Conservation (phyloP, 2,797 vertebrate genomes). For the Potorous gilbertii region DNA sequence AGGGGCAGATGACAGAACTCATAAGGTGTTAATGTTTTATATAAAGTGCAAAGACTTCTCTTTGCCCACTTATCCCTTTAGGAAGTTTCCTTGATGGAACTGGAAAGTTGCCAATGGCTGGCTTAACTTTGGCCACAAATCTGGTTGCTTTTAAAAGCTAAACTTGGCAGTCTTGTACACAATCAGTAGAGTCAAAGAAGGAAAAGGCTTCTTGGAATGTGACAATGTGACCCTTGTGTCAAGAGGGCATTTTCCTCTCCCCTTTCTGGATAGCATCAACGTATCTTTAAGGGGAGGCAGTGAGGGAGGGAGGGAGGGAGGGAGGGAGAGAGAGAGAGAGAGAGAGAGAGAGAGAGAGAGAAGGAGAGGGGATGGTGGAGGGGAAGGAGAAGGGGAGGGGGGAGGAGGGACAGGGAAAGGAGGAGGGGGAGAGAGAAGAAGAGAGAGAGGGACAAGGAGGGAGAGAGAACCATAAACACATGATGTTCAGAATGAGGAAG, state of each 20-base stretch:
- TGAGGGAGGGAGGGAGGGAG: too few species aligned
- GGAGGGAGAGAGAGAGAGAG: too few species aligned
- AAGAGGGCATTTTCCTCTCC: background rate
- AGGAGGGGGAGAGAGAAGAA: too few species aligned
- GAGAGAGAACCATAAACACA: background rate
- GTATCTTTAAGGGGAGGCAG: background rate
- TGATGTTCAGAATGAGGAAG: background rate
- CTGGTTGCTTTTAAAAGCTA: background rate
- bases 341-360: too few species aligned
- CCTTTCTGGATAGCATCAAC: background rate
- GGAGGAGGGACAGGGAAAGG: too few species aligned
- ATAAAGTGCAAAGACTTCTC: background rate
- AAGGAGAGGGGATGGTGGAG: too few species aligned
- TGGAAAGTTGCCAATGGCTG: background rate
- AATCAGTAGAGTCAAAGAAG: background rate
- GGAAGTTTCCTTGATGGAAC: background rate
- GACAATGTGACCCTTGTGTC: background rate
- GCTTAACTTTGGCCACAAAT: background rate
- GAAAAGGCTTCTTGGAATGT: background rate
- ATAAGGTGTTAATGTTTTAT: background rate
- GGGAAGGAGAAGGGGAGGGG: background rate
- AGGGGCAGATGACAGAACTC: background rate
- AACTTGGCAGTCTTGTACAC: background rate
- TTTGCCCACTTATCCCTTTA: background rate
- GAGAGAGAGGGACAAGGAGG: background rate